Percentiles rank a stretch among this genome's conserved stretches.
These are phyloP conservation scores for Orchesellides sinensis DNA, from an alignment of 2,888 invertebrate species.

Conservation along the genomic window DNA sequence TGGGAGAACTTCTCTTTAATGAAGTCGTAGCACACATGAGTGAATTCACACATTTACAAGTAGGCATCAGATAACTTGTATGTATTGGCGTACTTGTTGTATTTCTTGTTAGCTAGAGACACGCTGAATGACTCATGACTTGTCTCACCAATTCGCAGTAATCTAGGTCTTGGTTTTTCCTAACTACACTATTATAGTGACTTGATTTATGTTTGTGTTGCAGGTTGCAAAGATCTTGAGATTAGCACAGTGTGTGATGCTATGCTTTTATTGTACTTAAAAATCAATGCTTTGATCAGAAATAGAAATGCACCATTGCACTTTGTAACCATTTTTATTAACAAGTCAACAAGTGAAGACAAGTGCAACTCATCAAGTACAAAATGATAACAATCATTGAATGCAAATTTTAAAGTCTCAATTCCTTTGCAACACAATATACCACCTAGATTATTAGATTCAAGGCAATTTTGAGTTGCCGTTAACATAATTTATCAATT, in stretches of 20 bases:
- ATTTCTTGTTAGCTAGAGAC: neutral
- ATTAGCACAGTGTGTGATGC: neutral
- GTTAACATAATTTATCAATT: too few relatives aligned
- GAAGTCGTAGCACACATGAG: slow-evolving; percentile 9
- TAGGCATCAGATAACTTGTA: neutral
- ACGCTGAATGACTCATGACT: neutral
- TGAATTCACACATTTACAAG: neutral
- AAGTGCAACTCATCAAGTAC: neutral
- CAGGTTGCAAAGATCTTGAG: neutral
- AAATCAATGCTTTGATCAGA: neutral
- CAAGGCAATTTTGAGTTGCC: too few relatives aligned
- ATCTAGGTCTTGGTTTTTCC: slow-evolving; percentile 53
- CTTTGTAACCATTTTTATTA: too few relatives aligned
- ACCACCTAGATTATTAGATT: too few relatives aligned
- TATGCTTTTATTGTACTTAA: neutral
- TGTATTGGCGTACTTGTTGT: neutral
- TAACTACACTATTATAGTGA: slow-evolving; percentile 28
- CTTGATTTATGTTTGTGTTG: slow-evolving; percentile 23
- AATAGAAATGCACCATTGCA: too few relatives aligned
- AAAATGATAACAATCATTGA: neutral
- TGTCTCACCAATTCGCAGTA: slow-evolving; percentile 28
- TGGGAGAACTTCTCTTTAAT: slow-evolving; percentile 24
- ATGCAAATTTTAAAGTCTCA: neutral
- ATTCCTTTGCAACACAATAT: too few relatives aligned
- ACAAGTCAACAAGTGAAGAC: neutral